Evolutionary conservation across 2,113 vertebrate species (phyloP).

Genomic region (Mellivora capensis): DNA sequence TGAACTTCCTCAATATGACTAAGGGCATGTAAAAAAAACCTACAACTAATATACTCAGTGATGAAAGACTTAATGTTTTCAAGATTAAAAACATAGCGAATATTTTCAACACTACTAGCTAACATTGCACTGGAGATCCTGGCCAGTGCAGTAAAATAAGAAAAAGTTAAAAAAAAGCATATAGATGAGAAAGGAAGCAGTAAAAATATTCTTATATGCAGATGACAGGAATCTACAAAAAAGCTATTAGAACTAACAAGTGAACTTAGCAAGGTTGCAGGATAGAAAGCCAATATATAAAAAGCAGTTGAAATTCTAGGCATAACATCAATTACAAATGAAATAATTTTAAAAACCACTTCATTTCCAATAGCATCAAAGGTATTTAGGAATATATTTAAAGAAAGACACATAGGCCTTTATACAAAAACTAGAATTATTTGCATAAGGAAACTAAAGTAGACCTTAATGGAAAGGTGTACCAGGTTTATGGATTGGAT

Average conservation of each 20-base stretch:
- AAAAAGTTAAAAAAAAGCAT: not conserved
- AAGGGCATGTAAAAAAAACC: not conserved
- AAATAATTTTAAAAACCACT: not conserved
- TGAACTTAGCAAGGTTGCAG: not conserved
- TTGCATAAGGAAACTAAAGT: not conserved
- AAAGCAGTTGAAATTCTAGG: not conserved
- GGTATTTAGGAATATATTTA: not conserved
- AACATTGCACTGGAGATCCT: not conserved
- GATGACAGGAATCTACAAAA: not conserved
- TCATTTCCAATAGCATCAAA: not conserved
- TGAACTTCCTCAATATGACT: not conserved
- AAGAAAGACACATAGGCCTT: not conserved
- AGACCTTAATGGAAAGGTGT: not conserved
- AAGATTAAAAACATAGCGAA: not conserved
- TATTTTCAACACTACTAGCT: not conserved
- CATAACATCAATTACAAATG: not conserved
- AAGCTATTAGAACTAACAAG: not conserved
- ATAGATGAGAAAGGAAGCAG: not conserved
- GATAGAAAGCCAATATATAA: not conserved
- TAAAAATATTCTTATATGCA: not conserved
- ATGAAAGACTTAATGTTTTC: not conserved
- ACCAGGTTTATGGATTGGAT: not conserved
- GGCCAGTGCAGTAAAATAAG: not conserved
- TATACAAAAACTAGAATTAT: not conserved
- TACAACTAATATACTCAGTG: not conserved